Conservation (phyloP, 2,888 invertebrate species). For the Nycteola revayana region DNA sequence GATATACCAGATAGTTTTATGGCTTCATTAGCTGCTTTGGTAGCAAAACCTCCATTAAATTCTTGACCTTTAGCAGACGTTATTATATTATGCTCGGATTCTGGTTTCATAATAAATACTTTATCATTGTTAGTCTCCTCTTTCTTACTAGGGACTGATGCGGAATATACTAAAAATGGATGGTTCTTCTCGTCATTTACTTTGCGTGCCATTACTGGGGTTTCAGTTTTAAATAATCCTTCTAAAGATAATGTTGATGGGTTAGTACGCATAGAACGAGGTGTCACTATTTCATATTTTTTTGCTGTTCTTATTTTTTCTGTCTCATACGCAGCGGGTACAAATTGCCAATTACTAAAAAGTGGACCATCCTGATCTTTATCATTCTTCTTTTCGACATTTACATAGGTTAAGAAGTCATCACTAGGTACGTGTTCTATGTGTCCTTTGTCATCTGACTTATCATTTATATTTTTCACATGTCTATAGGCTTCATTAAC, state of each 20-base stretch:
- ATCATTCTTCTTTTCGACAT: slow-evolving; percentile 60
- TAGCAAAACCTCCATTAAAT: slow-evolving; percentile 52
- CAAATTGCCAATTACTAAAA: slow-evolving; percentile 64
- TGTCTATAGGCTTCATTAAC: slow-evolving; percentile 75
- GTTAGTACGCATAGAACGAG: slow-evolving; percentile 67
- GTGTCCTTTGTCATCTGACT: slow-evolving; percentile 31
- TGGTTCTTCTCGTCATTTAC: slow-evolving; percentile 46
- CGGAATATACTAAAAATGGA: slow-evolving; percentile 75
- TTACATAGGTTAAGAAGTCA: slow-evolving; percentile 64
- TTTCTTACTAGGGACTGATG: slow-evolving; percentile 53
- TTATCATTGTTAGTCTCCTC: slow-evolving; percentile 60
- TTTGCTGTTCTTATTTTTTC: slow-evolving; percentile 55
- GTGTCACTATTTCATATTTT: slow-evolving; percentile 64
- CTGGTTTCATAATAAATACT: slow-evolving; percentile 55
- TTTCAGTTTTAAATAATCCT: slow-evolving; percentile 84
- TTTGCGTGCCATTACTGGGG: slow-evolving; percentile 55
- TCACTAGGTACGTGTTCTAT: slow-evolving; percentile 56
- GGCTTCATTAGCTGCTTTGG: slow-evolving; percentile 50
- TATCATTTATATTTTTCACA: slow-evolving; percentile 46
- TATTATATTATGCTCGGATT: slow-evolving; percentile 55
- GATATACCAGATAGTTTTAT: slow-evolving; percentile 51
- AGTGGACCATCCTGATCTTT: slow-evolving; percentile 44
- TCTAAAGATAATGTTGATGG: slow-evolving; percentile 86
- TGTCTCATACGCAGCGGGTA: slow-evolving; percentile 75
- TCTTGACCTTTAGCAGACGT: slow-evolving; percentile 70